Evolutionary conservation across 2,113 vertebrate genomes (phyloP), one percentile per base, ranked within the genome.

Genomic region (Hystrix brachyura): DNA sequence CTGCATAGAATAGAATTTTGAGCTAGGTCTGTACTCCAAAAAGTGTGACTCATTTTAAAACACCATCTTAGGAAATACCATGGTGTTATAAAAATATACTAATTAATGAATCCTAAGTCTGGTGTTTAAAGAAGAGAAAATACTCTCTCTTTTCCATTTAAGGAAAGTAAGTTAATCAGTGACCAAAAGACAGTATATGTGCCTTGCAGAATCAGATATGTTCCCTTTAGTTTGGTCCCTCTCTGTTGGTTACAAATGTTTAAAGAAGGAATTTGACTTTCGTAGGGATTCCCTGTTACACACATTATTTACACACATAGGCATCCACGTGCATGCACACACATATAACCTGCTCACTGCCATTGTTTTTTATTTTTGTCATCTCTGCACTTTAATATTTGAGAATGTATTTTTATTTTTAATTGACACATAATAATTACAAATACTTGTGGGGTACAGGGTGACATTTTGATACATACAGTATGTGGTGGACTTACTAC

Each of bases 71-170:
- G 53, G 48, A 87, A 94, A 95, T 32, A 84, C 8, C 8, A n/a
- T 94, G 25, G 3, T 91, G 15, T 7, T 38, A 55, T 89, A 74
- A 91, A 91, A 93, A 76, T 62, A 80, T 51, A 51, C 43, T 86
- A 76, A 64, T 79, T 64, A 91, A 83, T 80, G 79, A 91, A 86
- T 48, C 81, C 27, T 67, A 87, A 51, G 10, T 67, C 48, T 60
- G 81, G 53, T 29, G 92, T 76, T 92, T 71, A 91, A 96, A 91
- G 48, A 82, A 64, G 12, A 80, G 43, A 93, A 87, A 94, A 92
- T 67, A 46, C 32, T 81, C 32, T 82, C 29, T 18, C 9, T 71
- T 81, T 94, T 92, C 53, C 57, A 76, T 92, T 80, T 59, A 87
- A 69, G n/a, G 23, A 8, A 65, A 89, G 51, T 91, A 88, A 91